Evolutionary conservation across 2,113 vertebrate genomes (phyloP).

Genomic region (Centropus unirufus): DNA sequence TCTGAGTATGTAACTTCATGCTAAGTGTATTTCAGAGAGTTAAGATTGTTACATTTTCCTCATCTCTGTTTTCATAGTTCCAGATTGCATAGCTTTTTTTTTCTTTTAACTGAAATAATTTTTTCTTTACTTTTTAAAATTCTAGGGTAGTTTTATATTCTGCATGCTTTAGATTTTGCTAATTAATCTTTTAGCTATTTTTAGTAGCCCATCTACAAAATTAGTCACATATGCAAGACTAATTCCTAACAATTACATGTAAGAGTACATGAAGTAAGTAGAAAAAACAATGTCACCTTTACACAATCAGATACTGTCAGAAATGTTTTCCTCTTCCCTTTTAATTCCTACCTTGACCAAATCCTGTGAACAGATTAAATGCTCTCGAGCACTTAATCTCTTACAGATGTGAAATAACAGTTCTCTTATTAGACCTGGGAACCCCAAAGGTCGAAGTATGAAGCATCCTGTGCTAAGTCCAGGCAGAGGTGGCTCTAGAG

Average conservation of each 20-base stretch:
- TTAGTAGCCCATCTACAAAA: neutral
- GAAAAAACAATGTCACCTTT: constrained; percentile 4
- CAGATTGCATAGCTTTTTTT: neutral
- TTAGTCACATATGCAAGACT: neutral
- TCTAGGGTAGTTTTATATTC: neutral
- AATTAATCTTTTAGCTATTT: neutral
- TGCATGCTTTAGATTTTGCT: neutral
- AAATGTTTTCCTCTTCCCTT: neutral
- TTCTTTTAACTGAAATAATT: neutral
- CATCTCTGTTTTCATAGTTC: neutral
- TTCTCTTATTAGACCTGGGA: neutral
- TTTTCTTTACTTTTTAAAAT: neutral
- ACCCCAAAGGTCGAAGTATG: neutral
- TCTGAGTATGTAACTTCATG: neutral
- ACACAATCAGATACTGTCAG: neutral
- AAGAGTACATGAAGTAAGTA: neutral
- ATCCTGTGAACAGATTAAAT: neutral
- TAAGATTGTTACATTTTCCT: neutral
- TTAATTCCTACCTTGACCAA: constrained; percentile 7
- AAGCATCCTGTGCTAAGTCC: neutral
- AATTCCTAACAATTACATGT: neutral
- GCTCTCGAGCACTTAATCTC: neutral
- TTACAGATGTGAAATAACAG: neutral
- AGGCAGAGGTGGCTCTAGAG: neutral
- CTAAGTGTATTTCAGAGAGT: neutral